Evolutionary conservation across 2,113 vertebrate genomes (phyloP), one percentile per base, ranked within the genome.

Genomic region (Saguinus imperator): DNA sequence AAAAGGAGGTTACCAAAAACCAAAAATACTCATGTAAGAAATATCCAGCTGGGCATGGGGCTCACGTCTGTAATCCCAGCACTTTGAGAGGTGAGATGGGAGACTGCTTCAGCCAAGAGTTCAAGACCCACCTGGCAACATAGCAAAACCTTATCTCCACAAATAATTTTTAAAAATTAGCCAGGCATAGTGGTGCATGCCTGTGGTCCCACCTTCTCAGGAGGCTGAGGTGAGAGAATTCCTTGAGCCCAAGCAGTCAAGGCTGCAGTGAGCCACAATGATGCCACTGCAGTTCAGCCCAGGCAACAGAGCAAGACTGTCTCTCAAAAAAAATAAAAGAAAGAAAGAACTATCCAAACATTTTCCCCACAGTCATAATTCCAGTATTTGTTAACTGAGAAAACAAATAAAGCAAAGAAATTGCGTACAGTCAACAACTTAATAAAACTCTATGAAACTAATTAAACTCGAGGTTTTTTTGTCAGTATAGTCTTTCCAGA

Each of bases 381-480:
- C 55, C 66, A 87, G 55, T 35, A 84, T 84, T 32, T 81, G 43
- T 50, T 81, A 29, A 90, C 0, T 58, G 58, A 75, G 45, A 96
- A 17, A 75, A 14, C 48, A 94, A 95, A 93, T 37, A 93, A 91
- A 82, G 32, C 58, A 91, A 94, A 95, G 40, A 92, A 88, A 93
- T 4, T 77, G 23, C 55, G 73, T 6, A 77, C 29, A 13, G 50
- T 89, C 73, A 92, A 82, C 50, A 92, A 89, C 68, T 83, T 93
- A 89, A 93, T 84, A 92, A 91, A 91, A 97, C 32, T 89, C 87
- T 75, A 96, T 21, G 70, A 94, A 94, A 94, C 43, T 82, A 86
- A 87, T 55, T 50, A 88, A 92, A 57, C n/a, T 40, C 80, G 75
- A 50, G 52, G 80, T 87, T 87, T 84, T 76, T 76, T 27, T 43